Conservation (phyloP, 1,140 invertebrate species). For the Acromyrmex charruanus region DNA sequence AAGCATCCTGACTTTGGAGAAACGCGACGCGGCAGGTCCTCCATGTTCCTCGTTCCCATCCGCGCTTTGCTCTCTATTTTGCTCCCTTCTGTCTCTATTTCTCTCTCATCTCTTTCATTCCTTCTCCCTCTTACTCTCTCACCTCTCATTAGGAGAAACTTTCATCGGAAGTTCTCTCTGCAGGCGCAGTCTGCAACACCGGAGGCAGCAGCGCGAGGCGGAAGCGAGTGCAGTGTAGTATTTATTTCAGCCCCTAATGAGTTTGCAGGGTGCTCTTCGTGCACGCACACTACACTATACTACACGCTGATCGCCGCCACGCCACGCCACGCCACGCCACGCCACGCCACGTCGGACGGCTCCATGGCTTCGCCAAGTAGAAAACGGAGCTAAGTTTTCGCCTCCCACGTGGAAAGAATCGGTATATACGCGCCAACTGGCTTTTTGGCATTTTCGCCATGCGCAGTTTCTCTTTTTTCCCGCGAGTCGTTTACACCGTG, state of each 20-base stretch:
- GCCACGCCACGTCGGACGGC: neutral
- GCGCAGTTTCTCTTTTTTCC: constrained; percentile 61
- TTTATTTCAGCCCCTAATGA: constrained; percentile 80
- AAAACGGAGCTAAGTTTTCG: constrained; percentile 72
- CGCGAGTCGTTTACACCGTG: constrained; percentile 68
- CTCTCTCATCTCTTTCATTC: constrained; percentile 9
- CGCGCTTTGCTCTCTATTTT: constrained; percentile 46
- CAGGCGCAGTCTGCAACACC: constrained; percentile 47
- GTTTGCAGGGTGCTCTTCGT: constrained; percentile 70
- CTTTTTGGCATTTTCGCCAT: constrained; percentile 71
- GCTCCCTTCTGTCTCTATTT: constrained; percentile 38
- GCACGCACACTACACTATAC: constrained; percentile 31
- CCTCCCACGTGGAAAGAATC: constrained; percentile 69
- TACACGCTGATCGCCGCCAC: constrained; percentile 31
- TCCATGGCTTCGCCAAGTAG: constrained; percentile 45
- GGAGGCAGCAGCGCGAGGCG: constrained; percentile 45
- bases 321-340: neutral
- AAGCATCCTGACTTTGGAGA: constrained; percentile 62
- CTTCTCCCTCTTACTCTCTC: constrained; percentile 13
- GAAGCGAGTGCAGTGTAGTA: constrained; percentile 72
- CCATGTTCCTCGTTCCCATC: constrained; percentile 38
- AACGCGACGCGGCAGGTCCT: constrained; percentile 44
- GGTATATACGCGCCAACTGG: constrained; percentile 59
- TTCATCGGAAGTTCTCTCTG: constrained; percentile 67
- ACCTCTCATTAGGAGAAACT: constrained; percentile 77